phyloP scores from a whole-genome alignment of 1,140 invertebrate genomes.

The Nephila pilipes region DNA sequence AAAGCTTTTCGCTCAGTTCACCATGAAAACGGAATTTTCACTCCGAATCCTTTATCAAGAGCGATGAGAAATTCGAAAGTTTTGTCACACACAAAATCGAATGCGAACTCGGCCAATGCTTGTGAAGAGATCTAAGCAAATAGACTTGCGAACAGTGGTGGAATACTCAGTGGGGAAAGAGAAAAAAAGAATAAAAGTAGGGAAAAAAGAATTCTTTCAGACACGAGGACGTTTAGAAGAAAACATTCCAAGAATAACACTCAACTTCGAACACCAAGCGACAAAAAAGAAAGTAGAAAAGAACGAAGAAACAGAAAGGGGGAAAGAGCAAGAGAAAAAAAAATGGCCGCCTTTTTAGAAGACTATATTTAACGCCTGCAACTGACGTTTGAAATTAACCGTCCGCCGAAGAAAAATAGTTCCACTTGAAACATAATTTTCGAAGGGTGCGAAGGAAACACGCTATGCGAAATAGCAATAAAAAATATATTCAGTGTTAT shows the following conservation, averaged over 20 bases:
- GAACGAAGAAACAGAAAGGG: not conserved
- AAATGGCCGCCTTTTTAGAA: slow-evolving; percentile 65
- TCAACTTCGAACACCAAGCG: slow-evolving; percentile 59
- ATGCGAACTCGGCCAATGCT: not conserved
- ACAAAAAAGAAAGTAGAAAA: slow-evolving; percentile 1
- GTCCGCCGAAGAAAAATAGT: slow-evolving; percentile 74
- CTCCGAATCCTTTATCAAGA: slow-evolving; percentile 8
- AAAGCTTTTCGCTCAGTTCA: not conserved
- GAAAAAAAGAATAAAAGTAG: not conserved
- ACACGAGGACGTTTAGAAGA: slow-evolving; percentile 59
- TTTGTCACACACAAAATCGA: not conserved
- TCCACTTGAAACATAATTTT: slow-evolving; percentile 76
- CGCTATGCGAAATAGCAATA: slow-evolving; percentile 45
- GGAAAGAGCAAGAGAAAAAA: slow-evolving; percentile 35
- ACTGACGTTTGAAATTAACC: slow-evolving; percentile 76
- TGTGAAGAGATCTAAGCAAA: slow-evolving; percentile 51
- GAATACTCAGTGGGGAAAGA: slow-evolving; percentile 25
- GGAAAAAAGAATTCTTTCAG: slow-evolving; percentile 5
- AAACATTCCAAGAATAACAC: slow-evolving; percentile 76
- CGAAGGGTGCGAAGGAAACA: slow-evolving; percentile 48
- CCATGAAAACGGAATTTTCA: not conserved
- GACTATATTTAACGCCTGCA: slow-evolving; percentile 74
- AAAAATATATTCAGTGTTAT: slow-evolving; percentile 63
- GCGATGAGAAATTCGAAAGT: slow-evolving; percentile 18
- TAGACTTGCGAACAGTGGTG: slow-evolving; percentile 31